A percentile compares a stretch with the other conserved stretches of the same genome.
phyloP scores from a whole-genome alignment of 2,888 invertebrate species.

The Celastrina argiolus region DNA sequence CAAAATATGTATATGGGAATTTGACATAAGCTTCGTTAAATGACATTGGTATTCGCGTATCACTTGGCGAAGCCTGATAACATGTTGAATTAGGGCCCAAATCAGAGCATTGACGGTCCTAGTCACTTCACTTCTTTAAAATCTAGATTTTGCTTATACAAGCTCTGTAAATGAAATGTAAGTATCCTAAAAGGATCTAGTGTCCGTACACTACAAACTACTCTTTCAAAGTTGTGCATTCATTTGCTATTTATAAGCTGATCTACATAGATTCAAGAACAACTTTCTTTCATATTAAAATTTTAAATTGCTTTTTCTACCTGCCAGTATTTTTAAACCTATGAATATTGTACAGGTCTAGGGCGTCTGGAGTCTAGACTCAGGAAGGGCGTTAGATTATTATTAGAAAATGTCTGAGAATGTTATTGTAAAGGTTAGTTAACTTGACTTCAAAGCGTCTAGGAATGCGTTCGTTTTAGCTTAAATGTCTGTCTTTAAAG shows the following conservation, averaged over 20 bases:
- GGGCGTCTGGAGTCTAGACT: slow-evolving; percentile 30
- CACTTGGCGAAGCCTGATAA: too few species aligned
- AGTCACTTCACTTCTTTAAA: too few species aligned
- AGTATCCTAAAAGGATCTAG: too few species aligned
- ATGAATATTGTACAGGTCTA: slow-evolving; percentile 32
- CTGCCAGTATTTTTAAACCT: slow-evolving; percentile 30
- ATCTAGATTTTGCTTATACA: too few species aligned
- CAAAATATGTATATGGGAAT: too few species aligned
- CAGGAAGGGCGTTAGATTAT: slow-evolving; percentile 29
- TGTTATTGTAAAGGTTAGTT: slow-evolving; percentile 20
- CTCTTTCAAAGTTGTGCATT: not conserved
- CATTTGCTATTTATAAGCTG: not conserved
- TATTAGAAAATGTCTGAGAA: slow-evolving; percentile 24
- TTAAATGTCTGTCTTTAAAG: not conserved
- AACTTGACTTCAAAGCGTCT: not conserved
- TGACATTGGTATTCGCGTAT: too few species aligned
- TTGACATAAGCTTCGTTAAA: too few species aligned
- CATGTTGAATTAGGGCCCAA: too few species aligned
- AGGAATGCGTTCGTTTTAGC: not conserved
- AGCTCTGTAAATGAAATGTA: too few species aligned
- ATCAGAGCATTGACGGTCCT: too few species aligned
- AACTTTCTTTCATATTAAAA: not conserved
- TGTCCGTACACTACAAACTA: too few species aligned
- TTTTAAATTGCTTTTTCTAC: slow-evolving; percentile 1
- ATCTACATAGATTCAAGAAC: slow-evolving; percentile 8